Evolutionary conservation across 2,888 invertebrate genomes (phyloP).

Genomic region (Platerodrilus igneus): DNA sequence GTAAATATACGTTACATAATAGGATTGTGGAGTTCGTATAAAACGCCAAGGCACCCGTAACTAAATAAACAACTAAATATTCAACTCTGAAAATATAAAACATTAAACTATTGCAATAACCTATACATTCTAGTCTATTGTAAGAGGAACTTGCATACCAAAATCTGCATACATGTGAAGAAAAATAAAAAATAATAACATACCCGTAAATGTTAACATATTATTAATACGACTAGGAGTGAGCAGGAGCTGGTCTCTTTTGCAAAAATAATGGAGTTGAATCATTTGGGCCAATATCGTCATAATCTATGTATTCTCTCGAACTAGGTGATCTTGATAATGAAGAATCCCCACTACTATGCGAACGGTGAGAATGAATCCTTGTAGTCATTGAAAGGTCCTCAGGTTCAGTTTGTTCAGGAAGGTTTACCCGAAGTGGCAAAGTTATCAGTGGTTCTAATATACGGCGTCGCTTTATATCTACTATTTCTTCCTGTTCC

Average conservation of each 20-base stretch:
- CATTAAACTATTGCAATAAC: too few species aligned
- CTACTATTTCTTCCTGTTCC: conserved; percentile 38
- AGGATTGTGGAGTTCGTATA: too few species aligned
- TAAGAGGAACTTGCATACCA: conserved; percentile 49
- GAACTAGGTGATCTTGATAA: conserved; percentile 47
- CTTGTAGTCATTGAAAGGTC: conserved; percentile 73
- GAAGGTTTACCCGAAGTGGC: conserved; percentile 47
- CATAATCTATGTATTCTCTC: conserved; percentile 47
- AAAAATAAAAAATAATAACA: conserved; percentile 25
- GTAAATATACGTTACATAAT: too few species aligned
- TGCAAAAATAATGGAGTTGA: conserved; percentile 52
- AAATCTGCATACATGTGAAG: conserved; percentile 35
- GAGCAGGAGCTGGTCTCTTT: conserved; percentile 35
- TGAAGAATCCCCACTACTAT: conserved; percentile 50
- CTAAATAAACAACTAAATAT: too few species aligned
- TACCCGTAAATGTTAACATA: conserved; percentile 33
- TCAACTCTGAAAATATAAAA: too few species aligned
- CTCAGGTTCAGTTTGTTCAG: conserved; percentile 89
- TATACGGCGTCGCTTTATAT: conserved; percentile 47
- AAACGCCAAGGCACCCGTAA: too few species aligned
- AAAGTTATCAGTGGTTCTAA: conserved; percentile 45
- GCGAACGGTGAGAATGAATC: conserved; percentile 50
- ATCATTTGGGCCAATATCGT: conserved; percentile 54
- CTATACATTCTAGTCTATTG: conserved; percentile 25
- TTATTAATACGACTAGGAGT: conserved; percentile 36